Conservation (phyloP, 2,888 invertebrate genomes). For the Lissonota sp. region DNA sequence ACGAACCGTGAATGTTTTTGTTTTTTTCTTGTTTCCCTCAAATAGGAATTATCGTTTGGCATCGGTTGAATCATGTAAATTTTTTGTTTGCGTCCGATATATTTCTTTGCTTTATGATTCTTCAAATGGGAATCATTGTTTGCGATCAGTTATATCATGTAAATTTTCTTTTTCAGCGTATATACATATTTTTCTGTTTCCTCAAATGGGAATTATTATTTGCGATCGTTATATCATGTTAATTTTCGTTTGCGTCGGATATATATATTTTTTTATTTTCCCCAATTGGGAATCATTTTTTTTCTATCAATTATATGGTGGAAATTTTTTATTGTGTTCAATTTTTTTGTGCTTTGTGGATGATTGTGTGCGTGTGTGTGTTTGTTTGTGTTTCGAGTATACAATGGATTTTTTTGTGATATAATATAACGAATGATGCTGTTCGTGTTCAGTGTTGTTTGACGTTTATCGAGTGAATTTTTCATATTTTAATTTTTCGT, state of each 20-base stretch:
- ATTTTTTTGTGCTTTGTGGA: neutral
- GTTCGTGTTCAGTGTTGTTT: conserved; percentile 62
- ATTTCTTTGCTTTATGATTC: neutral
- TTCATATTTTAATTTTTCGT: neutral
- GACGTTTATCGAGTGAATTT: conserved; percentile 45
- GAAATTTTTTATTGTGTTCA: too few relatives aligned
- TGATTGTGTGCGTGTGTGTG: conserved; percentile 29
- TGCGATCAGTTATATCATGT: neutral
- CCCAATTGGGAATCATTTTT: conserved; percentile 14
- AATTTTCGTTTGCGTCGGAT: neutral
- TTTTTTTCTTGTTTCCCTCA: neutral
- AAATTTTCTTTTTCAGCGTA: neutral
- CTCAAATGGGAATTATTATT: neutral
- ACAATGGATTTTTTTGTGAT: conserved; percentile 23
- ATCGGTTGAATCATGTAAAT: too few relatives aligned
- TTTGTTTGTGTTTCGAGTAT: conserved; percentile 25
- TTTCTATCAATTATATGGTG: too few relatives aligned
- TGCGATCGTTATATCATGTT: too few relatives aligned
- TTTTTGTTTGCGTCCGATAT: neutral
- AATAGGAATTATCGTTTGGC: neutral
- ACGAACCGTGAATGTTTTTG: too few relatives aligned
- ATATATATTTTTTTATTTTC: conserved; percentile 15
- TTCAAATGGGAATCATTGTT: conserved; percentile 8
- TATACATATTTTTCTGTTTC: neutral
- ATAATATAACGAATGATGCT: conserved; percentile 41